Percentiles rank a stretch among this genome's conserved stretches.
Conservation (phyloP, 2,888 invertebrate genomes). For the Pterostichus madidus region DNA sequence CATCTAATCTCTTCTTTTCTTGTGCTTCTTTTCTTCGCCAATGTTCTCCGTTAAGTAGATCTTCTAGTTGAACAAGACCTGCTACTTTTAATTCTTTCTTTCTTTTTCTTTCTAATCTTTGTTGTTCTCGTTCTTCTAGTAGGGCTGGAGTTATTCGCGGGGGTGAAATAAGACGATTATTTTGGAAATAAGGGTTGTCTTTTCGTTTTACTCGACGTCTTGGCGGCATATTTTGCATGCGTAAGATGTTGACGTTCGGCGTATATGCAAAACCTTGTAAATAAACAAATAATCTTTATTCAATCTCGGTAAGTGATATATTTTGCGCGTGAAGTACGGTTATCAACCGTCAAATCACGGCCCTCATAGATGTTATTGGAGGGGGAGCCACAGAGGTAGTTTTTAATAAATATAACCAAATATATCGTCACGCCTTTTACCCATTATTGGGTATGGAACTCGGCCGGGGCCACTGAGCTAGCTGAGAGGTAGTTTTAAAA, state of each 20-base stretch:
- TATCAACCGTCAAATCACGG: too few species aligned
- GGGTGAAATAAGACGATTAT: conserved; percentile 81
- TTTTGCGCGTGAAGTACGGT: too few species aligned
- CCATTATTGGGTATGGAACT: too few species aligned
- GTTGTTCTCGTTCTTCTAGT: conserved; percentile 77
- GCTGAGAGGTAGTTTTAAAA: too few species aligned
- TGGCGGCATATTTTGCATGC: conserved; percentile 77
- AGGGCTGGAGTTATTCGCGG: conserved; percentile 75
- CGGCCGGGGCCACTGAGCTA: too few species aligned
- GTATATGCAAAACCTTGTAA: conserved; percentile 77
- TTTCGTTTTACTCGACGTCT: conserved; percentile 70
- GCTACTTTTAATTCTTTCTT: conserved; percentile 73
- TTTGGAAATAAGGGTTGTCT: conserved; percentile 75
- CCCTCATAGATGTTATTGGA: too few species aligned
- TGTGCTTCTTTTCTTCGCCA: conserved; percentile 73
- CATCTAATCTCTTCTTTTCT: conserved; percentile 69
- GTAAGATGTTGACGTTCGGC: conserved; percentile 78
- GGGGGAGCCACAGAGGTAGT: too few species aligned
- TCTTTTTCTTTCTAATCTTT: conserved; percentile 72
- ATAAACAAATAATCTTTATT: not conserved
- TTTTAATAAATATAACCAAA: too few species aligned
- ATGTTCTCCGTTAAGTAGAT: conserved; percentile 81
- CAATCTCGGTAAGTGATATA: too few species aligned
- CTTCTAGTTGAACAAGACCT: conserved; percentile 80
- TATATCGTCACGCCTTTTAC: too few species aligned